phyloP scores from a whole-genome alignment of 2,113 vertebrate genomes.

The Picathartes gymnocephalus region DNA sequence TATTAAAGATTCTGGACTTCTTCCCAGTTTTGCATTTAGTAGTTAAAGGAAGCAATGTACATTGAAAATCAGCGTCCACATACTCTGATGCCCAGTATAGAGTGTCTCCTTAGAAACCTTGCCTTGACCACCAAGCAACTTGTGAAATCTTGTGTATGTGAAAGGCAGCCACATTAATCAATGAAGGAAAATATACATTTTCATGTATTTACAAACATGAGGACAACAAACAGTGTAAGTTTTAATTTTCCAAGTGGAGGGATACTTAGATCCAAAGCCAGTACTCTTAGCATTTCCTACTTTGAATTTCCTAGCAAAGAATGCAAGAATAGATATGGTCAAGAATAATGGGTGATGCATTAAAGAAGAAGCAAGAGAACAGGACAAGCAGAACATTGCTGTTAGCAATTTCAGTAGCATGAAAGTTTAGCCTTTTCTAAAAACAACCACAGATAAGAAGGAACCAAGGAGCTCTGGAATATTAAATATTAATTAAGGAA shows the following conservation, averaged over 20 bases:
- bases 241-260: not conserved
- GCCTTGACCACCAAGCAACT: not conserved
- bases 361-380: not conserved
- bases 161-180: not conserved
- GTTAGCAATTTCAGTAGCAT: not conserved
- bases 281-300: not conserved
- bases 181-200: not conserved
- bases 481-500: not conserved
- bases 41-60: not conserved
- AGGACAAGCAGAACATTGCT: not conserved
- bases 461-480: not conserved
- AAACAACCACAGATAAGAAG: not conserved
- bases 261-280: not conserved
- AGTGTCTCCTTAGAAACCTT: not conserved
- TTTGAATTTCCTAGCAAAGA: not conserved
- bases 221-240: not conserved
- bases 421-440: not conserved
- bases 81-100: not conserved
- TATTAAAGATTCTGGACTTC: conserved; percentile 23
- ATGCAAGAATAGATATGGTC: not conserved
- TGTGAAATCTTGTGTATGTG: not conserved
- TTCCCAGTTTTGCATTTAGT: conserved; percentile 18
- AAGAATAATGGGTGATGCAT: not conserved
- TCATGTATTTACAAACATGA: not conserved
- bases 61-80: not conserved